These are phyloP conservation scores for Sylvietta virens DNA, from an alignment of 2,113 vertebrate species.

Conservation along the genomic window DNA sequence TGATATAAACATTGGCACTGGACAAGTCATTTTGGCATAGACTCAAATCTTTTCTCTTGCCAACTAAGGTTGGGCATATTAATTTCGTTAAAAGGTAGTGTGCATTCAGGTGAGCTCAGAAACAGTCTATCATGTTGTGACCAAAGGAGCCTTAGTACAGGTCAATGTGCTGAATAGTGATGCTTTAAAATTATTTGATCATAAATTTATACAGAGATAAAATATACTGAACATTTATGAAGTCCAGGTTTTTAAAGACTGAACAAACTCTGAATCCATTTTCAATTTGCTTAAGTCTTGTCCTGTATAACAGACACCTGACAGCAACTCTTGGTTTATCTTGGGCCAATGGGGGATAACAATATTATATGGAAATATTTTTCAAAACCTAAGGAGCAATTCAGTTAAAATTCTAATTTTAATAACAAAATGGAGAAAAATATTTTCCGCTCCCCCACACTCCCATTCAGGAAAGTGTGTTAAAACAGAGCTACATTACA, in stretches of 20 bases:
- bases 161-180: neutral
- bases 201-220: neutral
- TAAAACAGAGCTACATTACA: neutral
- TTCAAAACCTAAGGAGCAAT: neutral
- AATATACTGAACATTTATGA: neutral
- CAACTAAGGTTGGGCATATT: neutral
- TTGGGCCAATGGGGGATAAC: neutral
- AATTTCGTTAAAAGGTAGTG: neutral
- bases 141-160: neutral
- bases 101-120: neutral
- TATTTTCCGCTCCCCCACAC: neutral
- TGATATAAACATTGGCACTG: neutral
- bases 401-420: neutral
- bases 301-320: neutral
- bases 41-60: neutral
- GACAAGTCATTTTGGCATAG: neutral
- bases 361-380: neutral
- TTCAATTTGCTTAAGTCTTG: neutral
- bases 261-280: neutral
- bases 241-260: neutral
- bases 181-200: neutral
- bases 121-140: neutral
- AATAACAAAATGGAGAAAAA: neutral
- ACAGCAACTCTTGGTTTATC: neutral
- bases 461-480: neutral